phyloP scores from a whole-genome alignment of 2,888 invertebrate species.

The Thumatha senex region DNA sequence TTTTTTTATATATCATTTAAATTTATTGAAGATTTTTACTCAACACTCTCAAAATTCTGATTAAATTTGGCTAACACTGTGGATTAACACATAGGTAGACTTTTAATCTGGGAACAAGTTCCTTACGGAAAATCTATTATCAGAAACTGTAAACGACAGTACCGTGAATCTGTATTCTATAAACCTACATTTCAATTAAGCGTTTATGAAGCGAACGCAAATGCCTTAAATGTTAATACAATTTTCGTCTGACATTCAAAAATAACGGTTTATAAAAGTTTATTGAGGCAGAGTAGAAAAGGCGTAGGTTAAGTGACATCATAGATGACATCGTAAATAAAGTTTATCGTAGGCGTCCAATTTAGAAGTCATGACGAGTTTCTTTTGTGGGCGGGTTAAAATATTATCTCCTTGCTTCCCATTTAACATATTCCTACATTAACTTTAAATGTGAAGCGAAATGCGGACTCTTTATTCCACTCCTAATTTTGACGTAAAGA shows the following conservation, averaged over 20 bases:
- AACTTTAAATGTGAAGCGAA: no score
- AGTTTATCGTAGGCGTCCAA: not conserved
- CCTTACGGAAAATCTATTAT: no score
- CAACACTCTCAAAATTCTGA: no score
- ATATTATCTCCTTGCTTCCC: not conserved
- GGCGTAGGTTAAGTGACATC: no score
- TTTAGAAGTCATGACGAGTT: not conserved
- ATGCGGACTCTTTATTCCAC: no score
- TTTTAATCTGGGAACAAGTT: no score
- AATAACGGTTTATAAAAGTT: slow-evolving; percentile 15
- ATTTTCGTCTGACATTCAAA: slow-evolving; percentile 22
- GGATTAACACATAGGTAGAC: no score
- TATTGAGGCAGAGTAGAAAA: slow-evolving; percentile 5
- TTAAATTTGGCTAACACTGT: no score
- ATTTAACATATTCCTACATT: not conserved
- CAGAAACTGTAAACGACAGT: slow-evolving; percentile 20
- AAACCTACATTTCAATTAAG: slow-evolving; percentile 31
- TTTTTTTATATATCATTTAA: no score
- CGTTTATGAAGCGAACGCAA: slow-evolving; percentile 18
- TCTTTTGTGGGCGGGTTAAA: not conserved
- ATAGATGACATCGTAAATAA: not conserved
- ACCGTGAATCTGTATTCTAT: slow-evolving; percentile 9
- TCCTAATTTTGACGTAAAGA: no score
- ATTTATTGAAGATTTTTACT: no score
- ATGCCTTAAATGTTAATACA: slow-evolving; percentile 18